Evolutionary conservation across 2,797 vertebrate genomes (phyloP).

Genomic region (Sternotherus odoratus): DNA sequence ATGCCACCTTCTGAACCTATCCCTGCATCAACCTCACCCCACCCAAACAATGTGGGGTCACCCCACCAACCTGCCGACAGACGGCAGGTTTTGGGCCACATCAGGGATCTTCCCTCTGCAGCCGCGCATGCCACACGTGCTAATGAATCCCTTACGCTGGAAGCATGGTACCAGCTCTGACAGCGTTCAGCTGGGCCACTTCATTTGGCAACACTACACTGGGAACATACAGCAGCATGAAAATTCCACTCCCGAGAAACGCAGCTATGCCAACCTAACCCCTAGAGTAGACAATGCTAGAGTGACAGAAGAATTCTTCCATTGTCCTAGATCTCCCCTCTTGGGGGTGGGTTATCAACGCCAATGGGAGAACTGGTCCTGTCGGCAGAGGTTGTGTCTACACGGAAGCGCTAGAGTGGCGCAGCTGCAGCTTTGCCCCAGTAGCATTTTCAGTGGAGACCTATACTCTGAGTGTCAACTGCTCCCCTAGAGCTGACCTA

Average conservation of each 20-base stretch:
- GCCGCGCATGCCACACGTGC: background rate
- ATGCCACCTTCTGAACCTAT: background rate
- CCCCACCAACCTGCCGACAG: background rate
- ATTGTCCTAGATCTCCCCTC: background rate
- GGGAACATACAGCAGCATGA: background rate
- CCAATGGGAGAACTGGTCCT: background rate
- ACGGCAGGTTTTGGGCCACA: background rate
- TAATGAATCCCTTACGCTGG: background rate
- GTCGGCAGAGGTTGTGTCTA: background rate
- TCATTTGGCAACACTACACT: background rate
- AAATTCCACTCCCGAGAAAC: background rate
- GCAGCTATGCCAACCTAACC: background rate
- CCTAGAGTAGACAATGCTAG: background rate
- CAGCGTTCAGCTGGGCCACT: background rate
- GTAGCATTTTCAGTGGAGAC: background rate
- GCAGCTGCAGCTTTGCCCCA: background rate
- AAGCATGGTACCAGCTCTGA: background rate
- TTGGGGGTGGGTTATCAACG: background rate
- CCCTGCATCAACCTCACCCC: background rate
- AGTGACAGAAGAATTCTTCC: background rate
- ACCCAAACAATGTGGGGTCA: background rate
- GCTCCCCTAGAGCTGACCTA: background rate
- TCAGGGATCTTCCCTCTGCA: background rate
- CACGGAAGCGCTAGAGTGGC: background rate
- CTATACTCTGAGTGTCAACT: background rate